Evolutionary conservation across 2,113 vertebrate genomes (phyloP).

Genomic region (Calidris pugnax): DNA sequence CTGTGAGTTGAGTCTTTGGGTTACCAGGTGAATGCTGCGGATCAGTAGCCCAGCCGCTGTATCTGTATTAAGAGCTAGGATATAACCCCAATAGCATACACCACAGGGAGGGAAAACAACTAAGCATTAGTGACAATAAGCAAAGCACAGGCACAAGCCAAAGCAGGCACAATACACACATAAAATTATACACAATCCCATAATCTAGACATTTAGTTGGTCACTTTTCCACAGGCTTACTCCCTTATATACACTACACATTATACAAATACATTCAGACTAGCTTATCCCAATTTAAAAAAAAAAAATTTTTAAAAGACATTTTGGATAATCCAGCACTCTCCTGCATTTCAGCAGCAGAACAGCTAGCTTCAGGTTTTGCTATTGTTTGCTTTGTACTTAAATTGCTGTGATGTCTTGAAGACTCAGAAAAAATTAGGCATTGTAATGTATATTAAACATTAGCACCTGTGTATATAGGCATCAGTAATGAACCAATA

Average conservation of each 20-base stretch:
- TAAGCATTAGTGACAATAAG: conserved; percentile 83
- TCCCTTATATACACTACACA: neutral
- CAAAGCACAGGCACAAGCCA: conserved; percentile 79
- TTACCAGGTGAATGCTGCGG: conserved; percentile 94
- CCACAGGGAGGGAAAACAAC: conserved; percentile 88
- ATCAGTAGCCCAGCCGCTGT: conserved; percentile 93
- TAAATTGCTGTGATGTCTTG: neutral
- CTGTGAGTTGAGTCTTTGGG: conserved; percentile 92
- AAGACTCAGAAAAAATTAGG: neutral
- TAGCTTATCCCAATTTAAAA: neutral
- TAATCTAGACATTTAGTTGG: neutral
- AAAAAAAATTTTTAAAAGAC: neutral
- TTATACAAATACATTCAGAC: neutral
- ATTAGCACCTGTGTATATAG: neutral
- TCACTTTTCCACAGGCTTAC: neutral
- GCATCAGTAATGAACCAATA: neutral
- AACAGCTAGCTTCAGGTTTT: neutral
- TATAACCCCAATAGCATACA: conserved; percentile 90
- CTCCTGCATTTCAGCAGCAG: neutral
- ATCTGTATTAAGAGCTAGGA: conserved; percentile 98
- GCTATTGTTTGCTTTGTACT: neutral
- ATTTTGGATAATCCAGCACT: neutral
- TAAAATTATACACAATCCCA: neutral
- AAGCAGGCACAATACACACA: conserved; percentile 75
- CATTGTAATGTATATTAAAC: neutral